Base-by-base conservation (phyloP, 2,797 vertebrate genomes). In the Champsocephalus gunnari region DNA sequence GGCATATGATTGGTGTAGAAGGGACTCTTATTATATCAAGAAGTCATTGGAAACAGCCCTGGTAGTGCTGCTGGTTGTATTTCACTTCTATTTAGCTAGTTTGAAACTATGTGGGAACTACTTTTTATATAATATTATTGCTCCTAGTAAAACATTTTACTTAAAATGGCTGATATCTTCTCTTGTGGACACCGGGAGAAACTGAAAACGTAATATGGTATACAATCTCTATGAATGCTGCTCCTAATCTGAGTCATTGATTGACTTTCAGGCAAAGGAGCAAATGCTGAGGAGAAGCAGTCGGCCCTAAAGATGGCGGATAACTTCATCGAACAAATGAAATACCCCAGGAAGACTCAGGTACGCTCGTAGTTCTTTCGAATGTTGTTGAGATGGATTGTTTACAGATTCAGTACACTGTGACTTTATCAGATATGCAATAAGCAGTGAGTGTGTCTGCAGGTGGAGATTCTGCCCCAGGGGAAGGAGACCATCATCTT, bases 401-500 rank as follows among this genome's bases (percentile, higher is more conserved):
- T 19, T 38, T 17, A 5, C 28, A 38, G 24, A 4, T 43, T 10
- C 12, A 4, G 12, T 3, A 1, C 21, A 48, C 19, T 34, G 2
- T 12, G 14, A 10, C 2, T 1, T 12, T 2, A 5, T 2, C 19
- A 9, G 14, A 4, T 14, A 5, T 9, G 3, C 16, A 48, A 6
- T 3, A 3, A 28, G 45, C 14, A 45, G 47, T 69, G 44, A 67
- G 60, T 0, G 10, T 19, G 60, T 13, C 1, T 84, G 2, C 88
- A 98, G 97, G 97, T 98, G 92, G 97, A 97, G 87, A 97, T 98
- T 45, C 94, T 99, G 77, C 96, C 97, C 0, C 95, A 98, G 86
- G 97, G 96, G 78, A 92, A 88, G 0, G 96, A 98, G 91, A 97
- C 95, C 0, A 92, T 96, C 73, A 96, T 98, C 84, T 98, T 99